Evolutionary conservation across 2,797 vertebrate species (phyloP).

Genomic region (Peromyscus nudipes): DNA sequence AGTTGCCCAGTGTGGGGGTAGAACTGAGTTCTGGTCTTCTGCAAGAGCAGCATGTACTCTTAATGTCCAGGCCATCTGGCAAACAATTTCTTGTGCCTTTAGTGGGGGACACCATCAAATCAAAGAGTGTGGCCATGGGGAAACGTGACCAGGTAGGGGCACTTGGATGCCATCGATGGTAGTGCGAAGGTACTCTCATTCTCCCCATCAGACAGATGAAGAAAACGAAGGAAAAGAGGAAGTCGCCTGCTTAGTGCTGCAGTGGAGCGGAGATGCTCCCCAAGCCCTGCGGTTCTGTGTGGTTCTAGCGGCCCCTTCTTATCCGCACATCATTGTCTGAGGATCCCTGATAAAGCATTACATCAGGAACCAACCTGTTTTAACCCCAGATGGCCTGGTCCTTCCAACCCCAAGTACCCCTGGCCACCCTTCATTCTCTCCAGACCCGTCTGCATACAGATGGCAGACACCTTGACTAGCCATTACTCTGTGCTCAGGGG

Average conservation of each 20-base stretch:
- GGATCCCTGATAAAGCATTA: not conserved
- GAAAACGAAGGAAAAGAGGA: not conserved
- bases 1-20: too few relatives aligned
- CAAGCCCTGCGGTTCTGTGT: accelerated
- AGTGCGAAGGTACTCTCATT: not conserved
- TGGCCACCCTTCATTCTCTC: not conserved
- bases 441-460: not conserved
- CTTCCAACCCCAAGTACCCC: not conserved
- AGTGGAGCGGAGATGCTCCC: not conserved
- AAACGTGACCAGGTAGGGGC: not conserved
- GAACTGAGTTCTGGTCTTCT: not conserved
- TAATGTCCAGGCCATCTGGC: not conserved
- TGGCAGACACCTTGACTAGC: accelerated
- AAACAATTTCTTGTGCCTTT: not conserved
- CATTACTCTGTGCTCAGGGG: not conserved
- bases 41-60: not conserved
- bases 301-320: not conserved
- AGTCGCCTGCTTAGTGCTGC: too few relatives aligned
- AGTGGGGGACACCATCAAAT: not conserved
- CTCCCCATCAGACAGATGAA: not conserved
- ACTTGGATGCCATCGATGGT: accelerated
- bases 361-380: not conserved
- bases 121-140: not conserved
- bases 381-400: not conserved
- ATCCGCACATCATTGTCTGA: accelerated